Evolutionary conservation across 1,140 invertebrate species (phyloP), one percentile per base, ranked within the genome.

Genomic region (Proales similis): DNA sequence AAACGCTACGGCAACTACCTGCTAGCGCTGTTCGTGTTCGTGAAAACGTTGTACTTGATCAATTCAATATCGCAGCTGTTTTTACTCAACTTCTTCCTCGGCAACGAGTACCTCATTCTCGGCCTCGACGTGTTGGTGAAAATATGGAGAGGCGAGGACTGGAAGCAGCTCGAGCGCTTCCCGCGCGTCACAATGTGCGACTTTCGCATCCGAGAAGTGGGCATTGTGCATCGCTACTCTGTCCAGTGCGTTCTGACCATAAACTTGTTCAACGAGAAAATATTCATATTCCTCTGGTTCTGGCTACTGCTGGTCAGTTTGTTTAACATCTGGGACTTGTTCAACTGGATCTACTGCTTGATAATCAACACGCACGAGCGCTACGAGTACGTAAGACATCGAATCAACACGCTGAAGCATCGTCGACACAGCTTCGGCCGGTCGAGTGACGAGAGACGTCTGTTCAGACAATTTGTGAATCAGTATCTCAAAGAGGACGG

Each of bases 121-220:
- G 79, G 79, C 17, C 66, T 75, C 5, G 73, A 77, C 64, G 74
- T 79, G 17, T 43, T 79, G 0, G 48, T 67, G 26, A 72, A 77
- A 63, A 62, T 80, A 12, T 67, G 71, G 7, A 67, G 67, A 43
- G 76, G 78, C 32, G 62, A 67, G 12, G 70, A 74, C 49, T 80
- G 77, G 74, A 67, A 68, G 19, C 49, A 70, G 68, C 61, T 70
- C 63, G 74, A 67, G 63, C 74, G 68, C 67, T 77, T 78, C 66
- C 77, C 77, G 11, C 67, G 76, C n/a, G 71, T 79, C n/a, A 79
- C 78, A 0, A 67, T 79, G 47, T 79, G 78, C 51, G 78, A 79
- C 64, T 79, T 79, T 68, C 70, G 78, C 48, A 75, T 79, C 24
- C 70, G 77, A 36, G 74, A 77, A 65, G 67, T 78, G 12, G 73